phyloP scores from a whole-genome alignment of 2,113 vertebrate genomes.

The Chascanopsetta lugubris region DNA sequence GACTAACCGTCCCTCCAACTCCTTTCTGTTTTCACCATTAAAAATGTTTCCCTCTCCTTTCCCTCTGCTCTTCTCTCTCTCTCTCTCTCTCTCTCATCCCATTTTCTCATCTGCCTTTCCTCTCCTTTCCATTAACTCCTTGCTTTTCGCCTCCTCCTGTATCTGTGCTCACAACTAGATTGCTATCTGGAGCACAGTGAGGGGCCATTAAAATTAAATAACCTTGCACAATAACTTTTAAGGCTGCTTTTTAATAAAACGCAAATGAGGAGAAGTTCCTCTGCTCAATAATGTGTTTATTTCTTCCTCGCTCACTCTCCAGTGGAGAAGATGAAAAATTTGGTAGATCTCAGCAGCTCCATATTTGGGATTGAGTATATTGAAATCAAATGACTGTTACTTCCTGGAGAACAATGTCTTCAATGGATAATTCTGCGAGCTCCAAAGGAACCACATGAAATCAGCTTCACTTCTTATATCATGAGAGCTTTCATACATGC shows the following conservation, averaged over 20 bases:
- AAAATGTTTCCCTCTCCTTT: not conserved
- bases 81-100: not conserved
- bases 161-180: conserved; percentile 16
- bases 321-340: conserved; percentile 25
- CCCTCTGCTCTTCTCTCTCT: not conserved
- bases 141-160: not conserved
- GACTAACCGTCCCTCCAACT: conserved; percentile 12
- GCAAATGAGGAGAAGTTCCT: conserved; percentile 38
- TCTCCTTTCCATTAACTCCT: not conserved
- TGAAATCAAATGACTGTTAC: conserved; percentile 5
- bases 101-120: not conserved
- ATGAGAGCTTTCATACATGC: too few species aligned
- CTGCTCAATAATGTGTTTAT: conserved; percentile 35
- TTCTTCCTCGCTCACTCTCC: conserved; percentile 7
- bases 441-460: conserved; percentile 1
- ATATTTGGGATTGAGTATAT: conserved; percentile 1
- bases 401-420: not conserved
- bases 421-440: not conserved
- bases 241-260: conserved; percentile 48
- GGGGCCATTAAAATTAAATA: conserved; percentile 60
- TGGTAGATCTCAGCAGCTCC: not conserved
- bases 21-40: not conserved
- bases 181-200: conserved; percentile 44
- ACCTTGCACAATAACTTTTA: conserved; percentile 53
- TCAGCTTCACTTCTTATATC: not conserved